These are phyloP conservation scores for Phainopepla nitens DNA, from an alignment of 2,113 vertebrate genomes.

Conservation along the genomic window DNA sequence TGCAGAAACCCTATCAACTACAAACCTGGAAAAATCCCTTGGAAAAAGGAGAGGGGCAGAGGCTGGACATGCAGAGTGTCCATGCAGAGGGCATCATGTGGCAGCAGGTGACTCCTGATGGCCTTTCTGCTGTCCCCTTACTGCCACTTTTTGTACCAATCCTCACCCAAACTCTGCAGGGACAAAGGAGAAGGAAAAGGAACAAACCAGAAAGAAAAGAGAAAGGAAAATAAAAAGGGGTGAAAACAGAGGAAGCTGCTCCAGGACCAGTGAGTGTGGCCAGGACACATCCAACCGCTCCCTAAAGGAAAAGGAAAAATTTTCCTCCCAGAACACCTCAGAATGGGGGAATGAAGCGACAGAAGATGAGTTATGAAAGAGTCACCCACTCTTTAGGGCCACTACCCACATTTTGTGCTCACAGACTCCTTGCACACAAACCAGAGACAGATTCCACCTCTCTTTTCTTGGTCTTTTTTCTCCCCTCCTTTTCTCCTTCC, in stretches of 20 bases:
- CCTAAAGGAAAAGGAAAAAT: background rate
- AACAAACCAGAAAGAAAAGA: background rate
- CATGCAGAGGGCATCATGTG: background rate
- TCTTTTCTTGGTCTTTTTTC: background rate
- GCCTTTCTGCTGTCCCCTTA: background rate
- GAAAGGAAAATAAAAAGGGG: rapidly evolving
- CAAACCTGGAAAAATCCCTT: background rate
- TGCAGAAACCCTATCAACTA: background rate
- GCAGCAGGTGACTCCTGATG: background rate
- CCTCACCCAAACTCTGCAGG: background rate
- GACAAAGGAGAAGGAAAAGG: background rate
- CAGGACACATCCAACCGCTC: background rate
- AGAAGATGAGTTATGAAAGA: background rate
- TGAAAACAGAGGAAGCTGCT: background rate
- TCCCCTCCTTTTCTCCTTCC: background rate
- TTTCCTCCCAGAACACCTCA: background rate
- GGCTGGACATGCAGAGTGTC: background rate
- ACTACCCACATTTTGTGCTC: background rate
- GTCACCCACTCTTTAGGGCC: background rate
- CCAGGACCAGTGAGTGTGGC: background rate
- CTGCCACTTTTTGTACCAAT: background rate
- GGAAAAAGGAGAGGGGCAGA: background rate
- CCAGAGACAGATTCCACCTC: background rate
- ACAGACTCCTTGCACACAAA: background rate
- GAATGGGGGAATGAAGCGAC: background rate